A percentile compares a stretch with the other conserved stretches of the same genome.
These are phyloP conservation scores for Micromys minutus DNA, from an alignment of 2,113 vertebrate species.

Conservation along the genomic window DNA sequence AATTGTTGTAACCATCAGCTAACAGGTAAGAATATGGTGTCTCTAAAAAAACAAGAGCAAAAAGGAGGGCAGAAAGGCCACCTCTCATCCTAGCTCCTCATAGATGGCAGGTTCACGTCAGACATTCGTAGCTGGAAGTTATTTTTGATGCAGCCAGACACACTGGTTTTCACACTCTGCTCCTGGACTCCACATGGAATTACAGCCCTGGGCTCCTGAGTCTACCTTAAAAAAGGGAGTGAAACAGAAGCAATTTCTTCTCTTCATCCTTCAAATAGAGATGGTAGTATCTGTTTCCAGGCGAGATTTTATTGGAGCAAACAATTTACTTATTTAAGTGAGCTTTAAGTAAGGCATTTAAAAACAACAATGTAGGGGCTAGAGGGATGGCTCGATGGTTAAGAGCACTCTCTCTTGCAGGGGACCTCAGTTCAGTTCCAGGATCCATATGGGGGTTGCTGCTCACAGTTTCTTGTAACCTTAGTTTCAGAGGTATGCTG, in stretches of 20 bases:
- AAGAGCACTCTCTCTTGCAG: too few relatives aligned
- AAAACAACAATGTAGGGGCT: background rate
- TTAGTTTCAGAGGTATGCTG: background rate
- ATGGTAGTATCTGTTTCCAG: conserved; percentile 20
- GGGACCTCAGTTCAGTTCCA: background rate
- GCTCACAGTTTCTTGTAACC: background rate
- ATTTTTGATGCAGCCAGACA: background rate
- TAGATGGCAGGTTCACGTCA: background rate
- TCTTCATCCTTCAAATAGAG: background rate
- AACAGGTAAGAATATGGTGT: background rate
- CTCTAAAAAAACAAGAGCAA: background rate
- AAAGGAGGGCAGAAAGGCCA: conserved; percentile 1
- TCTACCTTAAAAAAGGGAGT: background rate
- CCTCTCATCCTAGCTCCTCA: background rate
- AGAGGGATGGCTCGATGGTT: background rate
- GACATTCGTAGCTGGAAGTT: background rate
- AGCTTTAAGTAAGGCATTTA: conserved; percentile 9
- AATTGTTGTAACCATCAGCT: background rate
- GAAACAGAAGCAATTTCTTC: background rate
- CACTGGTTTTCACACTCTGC: background rate
- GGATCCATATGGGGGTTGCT: background rate
- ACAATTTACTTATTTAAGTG: background rate
- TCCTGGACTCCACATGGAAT: background rate
- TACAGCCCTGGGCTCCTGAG: background rate
- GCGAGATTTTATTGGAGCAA: conserved; percentile 38